Evolutionary conservation across 2,797 vertebrate species (phyloP), one percentile per base, ranked within the genome.

Genomic region (Cirrhinus mrigala): DNA sequence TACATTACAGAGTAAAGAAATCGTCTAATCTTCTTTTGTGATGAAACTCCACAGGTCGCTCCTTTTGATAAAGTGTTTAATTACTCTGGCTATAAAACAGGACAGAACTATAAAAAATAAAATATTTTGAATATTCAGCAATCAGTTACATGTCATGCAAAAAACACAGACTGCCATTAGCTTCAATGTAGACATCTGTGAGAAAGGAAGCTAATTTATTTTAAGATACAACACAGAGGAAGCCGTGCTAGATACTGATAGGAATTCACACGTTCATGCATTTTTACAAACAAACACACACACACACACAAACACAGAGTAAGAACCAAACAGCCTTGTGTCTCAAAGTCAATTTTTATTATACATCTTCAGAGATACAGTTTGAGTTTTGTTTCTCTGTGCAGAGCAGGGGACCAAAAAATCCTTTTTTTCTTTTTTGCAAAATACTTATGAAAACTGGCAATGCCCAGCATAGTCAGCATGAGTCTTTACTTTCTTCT

Each of bases 381-480:
- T 92, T 92, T 92, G 89, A 68, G 62, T 89, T 87, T 88, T 84
- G 86, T 92, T 87, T 90, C 90, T 94, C 91, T 92, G 82, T 90
- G 89, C 89, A 88, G 93, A 93, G 90, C 88, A 90, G 90, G 88
- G 74, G 82, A 90, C 90, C 85, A 89, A 80, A 86, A 79, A 78
- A 73, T 66, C 24, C 1, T 71, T 2, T 24, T 27, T 90, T 82
- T 86, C 88, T 88, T 86, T 94, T 87, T 91, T 95, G 94, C 92
- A 95, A 96, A 96, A 95, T 94, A 94, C 94, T 92, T 95, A 95
- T 95, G 95, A 94, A 94, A 94, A 92, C 94, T 95, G 94, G 93
- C 92, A 90, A 95, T 96, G 96, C 94, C 94, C 96, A 95, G 96
- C 95, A 95, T 93, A 93, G 95, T 96, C 95, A 95, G 95, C 95